Conservation (phyloP, 2,888 invertebrate genomes). For the Heliconius aoede region DNA sequence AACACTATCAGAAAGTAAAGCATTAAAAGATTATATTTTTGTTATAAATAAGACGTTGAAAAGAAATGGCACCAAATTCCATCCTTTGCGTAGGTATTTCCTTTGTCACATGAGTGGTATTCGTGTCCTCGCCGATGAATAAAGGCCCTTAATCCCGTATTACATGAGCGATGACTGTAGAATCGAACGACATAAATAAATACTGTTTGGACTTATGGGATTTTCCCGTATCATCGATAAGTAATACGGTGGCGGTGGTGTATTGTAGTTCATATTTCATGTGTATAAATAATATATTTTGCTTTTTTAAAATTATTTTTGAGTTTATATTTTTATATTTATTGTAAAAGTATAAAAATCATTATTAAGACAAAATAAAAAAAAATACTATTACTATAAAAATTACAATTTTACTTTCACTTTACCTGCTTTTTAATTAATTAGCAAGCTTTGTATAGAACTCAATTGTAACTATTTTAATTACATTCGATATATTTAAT, state of each 20-base stretch:
- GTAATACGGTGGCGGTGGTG: slow-evolving; percentile 21
- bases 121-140: slow-evolving; percentile 64
- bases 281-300: neutral
- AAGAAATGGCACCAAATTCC: slow-evolving; percentile 47
- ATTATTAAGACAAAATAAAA: neutral
- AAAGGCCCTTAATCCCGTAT: slow-evolving; percentile 71
- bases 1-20: slow-evolving; percentile 11
- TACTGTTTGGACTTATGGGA: slow-evolving; percentile 42
- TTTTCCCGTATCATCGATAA: slow-evolving; percentile 37
- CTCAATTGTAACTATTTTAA: neutral
- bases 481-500: neutral
- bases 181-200: slow-evolving; percentile 54
- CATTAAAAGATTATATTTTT: slow-evolving; percentile 29
- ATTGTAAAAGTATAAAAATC: no score
- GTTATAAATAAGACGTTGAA: slow-evolving; percentile 50
- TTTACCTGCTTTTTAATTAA: neutral
- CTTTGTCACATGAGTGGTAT: slow-evolving; percentile 65
- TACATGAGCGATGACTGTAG: slow-evolving; percentile 68
- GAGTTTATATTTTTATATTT: neutral
- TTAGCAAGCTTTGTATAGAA: neutral
- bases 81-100: slow-evolving; percentile 54
- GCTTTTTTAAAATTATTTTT: neutral
- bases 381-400: neutral
- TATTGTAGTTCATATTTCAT: neutral
- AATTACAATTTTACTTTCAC: neutral